Base-by-base conservation (phyloP, 2,888 invertebrate genomes). In the Nomada ruficornis region DNA sequence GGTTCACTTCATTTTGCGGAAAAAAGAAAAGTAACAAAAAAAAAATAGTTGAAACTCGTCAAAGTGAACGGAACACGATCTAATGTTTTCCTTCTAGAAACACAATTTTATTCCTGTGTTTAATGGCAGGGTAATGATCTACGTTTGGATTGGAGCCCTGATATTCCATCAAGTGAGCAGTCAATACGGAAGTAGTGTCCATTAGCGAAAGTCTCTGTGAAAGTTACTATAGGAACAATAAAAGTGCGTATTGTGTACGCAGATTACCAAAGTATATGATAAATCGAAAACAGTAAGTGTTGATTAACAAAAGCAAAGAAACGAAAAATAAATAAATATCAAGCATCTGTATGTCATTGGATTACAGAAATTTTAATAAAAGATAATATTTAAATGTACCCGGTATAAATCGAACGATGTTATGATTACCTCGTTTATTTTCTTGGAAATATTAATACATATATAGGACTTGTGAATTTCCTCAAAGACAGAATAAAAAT, bases 191-290 rank as follows among this genome's bases (percentile, higher is more conserved):
- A 83, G 79, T 88, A 88, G 84, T 80, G 83, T 84, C 85, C 82
- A 84, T 87, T 86, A 82, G 82, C 86, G 85, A 88, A 88, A 88
- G 83, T 88, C 86, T 83, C 85, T 86, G 88, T 88, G 88, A 88
- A 87, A 88, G 87, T 88, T 88, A 88, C 82, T 88, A 84, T 88
- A 89, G 85, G 87, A 84, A 89, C 82, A 75, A 87, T 88, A 89
- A 57, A 76, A 73, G 78, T 89, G 89, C 89, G 89, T 89, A 87
- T 87, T 75, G 84, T 85, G 64, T 88, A 89, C 89, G 88, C 89
- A 88, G 82, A 82, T 86, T 88, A 89, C 89, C 89, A 89, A 89
- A 89, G 89, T 89, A 89, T 89, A 88, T 84, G 87, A 87, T 88
- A 88, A 86, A 88, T 83, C 65, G 83, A 84, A 85, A 85, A 83